phyloP scores from a whole-genome alignment of 1,140 invertebrate genomes.

The Solenopsis invicta region DNA sequence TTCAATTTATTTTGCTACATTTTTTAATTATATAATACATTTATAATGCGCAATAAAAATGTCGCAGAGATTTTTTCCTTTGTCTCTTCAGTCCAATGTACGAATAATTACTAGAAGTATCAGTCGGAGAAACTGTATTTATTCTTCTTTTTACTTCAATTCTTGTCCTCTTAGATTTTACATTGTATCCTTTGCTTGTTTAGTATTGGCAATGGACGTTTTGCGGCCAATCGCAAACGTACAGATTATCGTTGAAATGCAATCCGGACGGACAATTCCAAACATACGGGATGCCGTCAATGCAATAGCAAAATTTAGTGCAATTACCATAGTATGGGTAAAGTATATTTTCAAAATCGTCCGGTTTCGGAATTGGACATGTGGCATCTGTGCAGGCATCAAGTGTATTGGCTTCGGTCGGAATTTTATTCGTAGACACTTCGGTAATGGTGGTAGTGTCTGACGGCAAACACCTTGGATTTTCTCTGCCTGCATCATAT shows the following conservation, averaged over 20 bases:
- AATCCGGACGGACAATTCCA: slow-evolving; percentile 84
- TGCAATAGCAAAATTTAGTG: slow-evolving; percentile 87
- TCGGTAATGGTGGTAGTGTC: background rate
- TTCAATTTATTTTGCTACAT: background rate
- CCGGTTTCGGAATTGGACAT: background rate
- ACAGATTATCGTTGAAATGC: slow-evolving; percentile 77
- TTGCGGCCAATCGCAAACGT: slow-evolving; percentile 19
- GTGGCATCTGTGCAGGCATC: background rate
- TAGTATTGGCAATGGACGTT: background rate
- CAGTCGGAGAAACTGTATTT: background rate
- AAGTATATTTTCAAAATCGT: slow-evolving; percentile 29
- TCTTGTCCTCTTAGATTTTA: background rate
- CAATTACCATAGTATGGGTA: slow-evolving; percentile 86
- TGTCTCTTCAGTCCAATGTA: background rate
- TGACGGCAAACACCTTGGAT: background rate
- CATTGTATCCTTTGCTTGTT: background rate
- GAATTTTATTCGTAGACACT: background rate
- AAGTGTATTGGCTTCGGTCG: background rate
- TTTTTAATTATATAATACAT: background rate
- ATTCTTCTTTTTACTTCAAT: background rate
- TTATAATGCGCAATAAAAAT: background rate
- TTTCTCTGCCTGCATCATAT: slow-evolving; percentile 70
- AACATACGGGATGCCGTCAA: slow-evolving; percentile 84
- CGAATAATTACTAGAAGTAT: background rate
- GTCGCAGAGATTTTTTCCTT: background rate